Conservation (phyloP, 2,113 vertebrate genomes). For the Onychostruthus taczanowskii region DNA sequence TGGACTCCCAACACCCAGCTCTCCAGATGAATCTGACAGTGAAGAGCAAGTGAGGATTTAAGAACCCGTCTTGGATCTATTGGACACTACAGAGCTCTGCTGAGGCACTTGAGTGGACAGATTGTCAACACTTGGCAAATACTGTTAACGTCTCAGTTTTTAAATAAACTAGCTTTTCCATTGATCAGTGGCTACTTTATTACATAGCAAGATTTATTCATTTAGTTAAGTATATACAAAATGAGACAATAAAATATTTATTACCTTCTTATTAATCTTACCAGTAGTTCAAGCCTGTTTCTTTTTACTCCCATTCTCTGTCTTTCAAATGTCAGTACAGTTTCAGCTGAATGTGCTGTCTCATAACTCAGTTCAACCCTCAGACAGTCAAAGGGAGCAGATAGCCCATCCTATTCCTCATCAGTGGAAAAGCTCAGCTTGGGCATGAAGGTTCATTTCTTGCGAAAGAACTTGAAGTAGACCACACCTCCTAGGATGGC, state of each 20-base stretch:
- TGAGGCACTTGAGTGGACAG: conserved; percentile 11
- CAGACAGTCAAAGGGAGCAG: not conserved
- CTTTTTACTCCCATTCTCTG: conserved; percentile 40
- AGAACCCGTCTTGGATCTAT: not conserved
- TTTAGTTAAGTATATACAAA: conserved; percentile 61
- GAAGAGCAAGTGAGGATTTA: conserved; percentile 79
- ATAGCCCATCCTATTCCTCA: not conserved
- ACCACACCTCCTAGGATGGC: conserved; percentile 88
- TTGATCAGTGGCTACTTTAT: conserved; percentile 56
- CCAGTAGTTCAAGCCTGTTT: conserved; percentile 52
- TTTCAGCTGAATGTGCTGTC: not conserved
- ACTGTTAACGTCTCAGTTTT: conserved; percentile 18
- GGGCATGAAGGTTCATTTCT: conserved; percentile 39
- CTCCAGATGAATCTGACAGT: conserved; percentile 78
- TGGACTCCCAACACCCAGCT: conserved; percentile 80
- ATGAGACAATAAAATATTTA: conserved; percentile 73
- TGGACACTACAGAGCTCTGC: conserved; percentile 48
- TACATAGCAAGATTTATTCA: conserved; percentile 50
- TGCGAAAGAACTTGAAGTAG: conserved; percentile 91
- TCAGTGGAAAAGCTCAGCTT: not conserved
- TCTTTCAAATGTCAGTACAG: conserved; percentile 14
- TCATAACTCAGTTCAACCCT: not conserved
- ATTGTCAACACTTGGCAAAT: conserved; percentile 48
- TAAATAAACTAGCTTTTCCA: conserved; percentile 66
- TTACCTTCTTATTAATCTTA: conserved; percentile 68